These are phyloP conservation scores for Plestiodon gilberti DNA, from an alignment of 2,113 vertebrate species.

Conservation along the genomic window DNA sequence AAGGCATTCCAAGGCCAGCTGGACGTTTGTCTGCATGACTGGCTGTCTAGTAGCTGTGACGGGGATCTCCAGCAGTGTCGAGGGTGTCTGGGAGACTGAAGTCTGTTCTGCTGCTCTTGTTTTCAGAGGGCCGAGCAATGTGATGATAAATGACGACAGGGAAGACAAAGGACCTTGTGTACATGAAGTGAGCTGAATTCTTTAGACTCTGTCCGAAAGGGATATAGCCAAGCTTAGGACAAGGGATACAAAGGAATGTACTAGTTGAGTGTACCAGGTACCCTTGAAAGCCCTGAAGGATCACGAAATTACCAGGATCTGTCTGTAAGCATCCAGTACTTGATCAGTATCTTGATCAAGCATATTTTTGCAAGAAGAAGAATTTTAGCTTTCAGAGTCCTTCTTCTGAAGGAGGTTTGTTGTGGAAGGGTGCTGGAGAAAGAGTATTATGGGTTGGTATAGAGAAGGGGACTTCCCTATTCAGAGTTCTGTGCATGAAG, in stretches of 20 bases:
- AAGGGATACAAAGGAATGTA: background rate
- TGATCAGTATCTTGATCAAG: background rate
- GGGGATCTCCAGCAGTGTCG: background rate
- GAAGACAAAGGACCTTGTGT: rapidly evolving
- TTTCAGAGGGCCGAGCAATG: background rate
- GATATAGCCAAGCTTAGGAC: background rate
- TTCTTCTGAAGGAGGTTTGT: too few species aligned
- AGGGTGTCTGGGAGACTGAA: background rate
- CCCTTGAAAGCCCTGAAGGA: background rate
- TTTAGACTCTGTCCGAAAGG: background rate
- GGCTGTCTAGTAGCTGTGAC: background rate
- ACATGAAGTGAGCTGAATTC: background rate
- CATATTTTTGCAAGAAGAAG: background rate
- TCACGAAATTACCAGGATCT: background rate
- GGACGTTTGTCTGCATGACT: background rate
- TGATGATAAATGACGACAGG: background rate
- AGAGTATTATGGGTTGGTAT: too few species aligned
- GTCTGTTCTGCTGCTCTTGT: background rate
- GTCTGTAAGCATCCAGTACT: background rate
- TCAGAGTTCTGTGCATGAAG: too few species aligned
- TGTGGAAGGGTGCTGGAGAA: too few species aligned
- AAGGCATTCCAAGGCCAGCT: background rate
- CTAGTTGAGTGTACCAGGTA: rapidly evolving
- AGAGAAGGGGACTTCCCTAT: too few species aligned
- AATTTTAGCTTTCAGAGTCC: too few species aligned